Base-by-base conservation (phyloP, 1,140 invertebrate genomes). In the Drosophila setifemur region DNA sequence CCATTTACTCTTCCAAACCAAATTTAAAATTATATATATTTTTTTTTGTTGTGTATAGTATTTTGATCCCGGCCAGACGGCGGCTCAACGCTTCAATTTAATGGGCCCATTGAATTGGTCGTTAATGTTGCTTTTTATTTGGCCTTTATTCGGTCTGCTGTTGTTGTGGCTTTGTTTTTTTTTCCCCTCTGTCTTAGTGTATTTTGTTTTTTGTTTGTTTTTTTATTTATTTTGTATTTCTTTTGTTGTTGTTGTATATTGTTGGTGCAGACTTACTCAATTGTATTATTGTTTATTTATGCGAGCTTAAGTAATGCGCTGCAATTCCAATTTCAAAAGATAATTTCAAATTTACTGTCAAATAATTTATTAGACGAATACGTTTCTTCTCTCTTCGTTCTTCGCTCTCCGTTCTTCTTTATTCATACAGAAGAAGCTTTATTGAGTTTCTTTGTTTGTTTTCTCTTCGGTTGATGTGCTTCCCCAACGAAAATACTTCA, bases 121-220 rank as follows among this genome's bases (percentile, higher is more conserved):
- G 76, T 86, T 86, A 86, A 81, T 86, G 81, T 81, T 86, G 68
- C 68, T 67, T 82, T 86, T 86, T 86, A 87, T 86, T 86, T 87
- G 52, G 55, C 60, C 70, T 85, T 83, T 85, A 73, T 74, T 64
- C 45, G 50, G 50, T 25, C 49, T 57, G 55, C 52, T 53, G 26
- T 70, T 68, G 39, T 60, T 50, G 57, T 44, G 48, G 40, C 55
- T 70, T 52, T 49, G 50, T 57, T 37, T 43, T 33, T 35, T 14
- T 37, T 43, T 33, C 14, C 12, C 31, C 42, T 45, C 50, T 58
- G 28, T 69, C 55, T 53, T 72, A 64, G 70, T 54, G 37, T 29
- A 43, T 39, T 43, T 29, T 48, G n/a, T n/a, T n/a, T n/a, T n/a
- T n/a, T n/a, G n/a, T 70, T 52, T 49, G 50, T 57, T 37, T 43